phyloP scores from a whole-genome alignment of 2,113 vertebrate species.

The Tretioscincus oriximinensis region DNA sequence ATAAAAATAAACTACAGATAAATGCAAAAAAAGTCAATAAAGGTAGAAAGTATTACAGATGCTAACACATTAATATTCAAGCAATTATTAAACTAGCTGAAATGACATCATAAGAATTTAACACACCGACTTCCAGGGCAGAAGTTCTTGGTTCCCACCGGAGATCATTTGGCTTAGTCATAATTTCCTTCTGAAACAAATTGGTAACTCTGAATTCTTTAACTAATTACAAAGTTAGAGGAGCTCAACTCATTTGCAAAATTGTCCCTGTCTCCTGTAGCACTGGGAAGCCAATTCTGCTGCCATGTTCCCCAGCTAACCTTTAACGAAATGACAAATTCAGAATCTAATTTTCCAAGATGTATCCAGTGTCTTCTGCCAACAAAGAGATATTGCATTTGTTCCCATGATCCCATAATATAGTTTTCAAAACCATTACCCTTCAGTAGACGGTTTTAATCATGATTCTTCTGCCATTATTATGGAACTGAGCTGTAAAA shows the following conservation, averaged over 20 bases:
- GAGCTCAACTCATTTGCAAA: neutral
- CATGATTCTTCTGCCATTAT: neutral
- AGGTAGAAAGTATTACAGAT: neutral
- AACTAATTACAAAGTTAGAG: neutral
- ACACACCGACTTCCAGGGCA: neutral
- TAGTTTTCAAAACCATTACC: slow-evolving; percentile 12
- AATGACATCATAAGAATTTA: too few species aligned
- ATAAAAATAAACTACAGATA: too few species aligned
- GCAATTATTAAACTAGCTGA: too few species aligned
- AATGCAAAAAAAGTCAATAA: too few species aligned
- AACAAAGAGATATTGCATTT: neutral
- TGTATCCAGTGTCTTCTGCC: slow-evolving; percentile 9
- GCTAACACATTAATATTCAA: neutral
- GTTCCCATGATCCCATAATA: neutral
- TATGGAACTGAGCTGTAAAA: neutral
- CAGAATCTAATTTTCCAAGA: neutral
- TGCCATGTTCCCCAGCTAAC: neutral
- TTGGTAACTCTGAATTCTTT: neutral
- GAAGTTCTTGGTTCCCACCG: neutral
- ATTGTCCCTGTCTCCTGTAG: neutral
- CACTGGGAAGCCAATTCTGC: neutral
- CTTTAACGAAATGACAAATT: rapidly evolving
- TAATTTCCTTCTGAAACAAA: neutral
- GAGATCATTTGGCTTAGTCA: neutral
- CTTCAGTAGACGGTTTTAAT: neutral